phyloP scores from a whole-genome alignment of 1,140 invertebrate species.

The Wiebesia pumilae region DNA sequence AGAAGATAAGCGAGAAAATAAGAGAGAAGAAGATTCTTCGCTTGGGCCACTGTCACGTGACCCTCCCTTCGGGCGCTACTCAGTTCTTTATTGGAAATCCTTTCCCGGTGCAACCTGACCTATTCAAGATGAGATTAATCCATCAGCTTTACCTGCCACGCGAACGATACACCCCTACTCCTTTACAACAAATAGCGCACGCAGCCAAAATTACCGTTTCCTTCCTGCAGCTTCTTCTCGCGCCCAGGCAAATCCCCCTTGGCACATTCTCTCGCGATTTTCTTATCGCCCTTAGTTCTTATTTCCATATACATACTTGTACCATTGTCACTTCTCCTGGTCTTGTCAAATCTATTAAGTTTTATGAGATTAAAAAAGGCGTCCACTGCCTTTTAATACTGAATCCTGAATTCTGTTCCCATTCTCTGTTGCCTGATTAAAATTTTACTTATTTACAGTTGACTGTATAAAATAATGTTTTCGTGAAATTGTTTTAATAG shows the following conservation, averaged over 20 bases:
- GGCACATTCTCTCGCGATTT: no score
- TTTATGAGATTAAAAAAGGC: constrained; percentile 12
- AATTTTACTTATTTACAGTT: no score
- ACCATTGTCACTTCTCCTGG: no score
- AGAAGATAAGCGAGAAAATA: constrained; percentile 33
- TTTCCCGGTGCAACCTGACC: constrained; percentile 65
- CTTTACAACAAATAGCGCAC: not conserved
- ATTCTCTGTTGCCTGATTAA: no score
- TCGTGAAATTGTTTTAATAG: no score
- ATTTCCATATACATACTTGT: not conserved
- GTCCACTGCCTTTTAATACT: no score
- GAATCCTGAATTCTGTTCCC: no score
- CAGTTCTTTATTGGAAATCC: constrained; percentile 64
- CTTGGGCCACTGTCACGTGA: constrained; percentile 59
- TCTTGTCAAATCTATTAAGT: not conserved
- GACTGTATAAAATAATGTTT: no score
- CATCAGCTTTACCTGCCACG: constrained; percentile 68
- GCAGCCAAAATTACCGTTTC: not conserved
- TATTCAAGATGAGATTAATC: constrained; percentile 70
- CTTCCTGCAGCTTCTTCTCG: no score
- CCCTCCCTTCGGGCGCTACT: constrained; percentile 56
- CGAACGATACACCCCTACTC: constrained; percentile 53
- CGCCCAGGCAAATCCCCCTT: no score
- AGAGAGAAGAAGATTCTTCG: constrained; percentile 40
- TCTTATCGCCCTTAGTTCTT: constrained; percentile 19